Evolutionary conservation across 2,888 invertebrate genomes (phyloP).

Genomic region (Automeris io): DNA sequence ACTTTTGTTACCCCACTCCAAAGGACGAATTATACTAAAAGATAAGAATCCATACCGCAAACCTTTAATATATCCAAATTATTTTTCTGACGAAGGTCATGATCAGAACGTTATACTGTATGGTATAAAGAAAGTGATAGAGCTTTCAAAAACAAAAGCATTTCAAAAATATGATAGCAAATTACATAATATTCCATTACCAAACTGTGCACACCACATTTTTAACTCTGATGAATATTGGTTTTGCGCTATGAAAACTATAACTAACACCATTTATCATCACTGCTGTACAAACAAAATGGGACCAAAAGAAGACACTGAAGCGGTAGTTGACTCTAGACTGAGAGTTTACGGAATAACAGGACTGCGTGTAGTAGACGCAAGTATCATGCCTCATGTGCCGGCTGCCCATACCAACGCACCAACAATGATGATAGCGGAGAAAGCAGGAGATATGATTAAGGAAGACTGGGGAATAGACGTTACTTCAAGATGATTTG

Average conservation of each 20-base stretch:
- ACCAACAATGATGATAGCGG: conserved; percentile 77
- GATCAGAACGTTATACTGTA: conserved; percentile 62
- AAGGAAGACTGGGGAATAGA: conserved; percentile 54
- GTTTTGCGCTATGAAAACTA: conserved; percentile 78
- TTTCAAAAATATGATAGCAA: conserved; percentile 71
- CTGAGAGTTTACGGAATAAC: conserved; percentile 67
- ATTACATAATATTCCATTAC: conserved; percentile 70
- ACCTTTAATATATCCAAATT: conserved; percentile 81
- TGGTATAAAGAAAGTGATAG: conserved; percentile 59
- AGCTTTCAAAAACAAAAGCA: conserved; percentile 65
- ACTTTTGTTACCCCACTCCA: conserved; percentile 79
- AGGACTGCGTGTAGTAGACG: conserved; percentile 73
- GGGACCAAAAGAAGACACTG: conserved; percentile 65
- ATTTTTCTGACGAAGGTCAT: conserved; percentile 78
- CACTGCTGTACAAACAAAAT: conserved; percentile 75
- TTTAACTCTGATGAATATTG: conserved; percentile 81
- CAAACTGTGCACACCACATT: conserved; percentile 70
- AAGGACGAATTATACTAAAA: conserved; percentile 76
- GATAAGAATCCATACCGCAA: conserved; percentile 80
- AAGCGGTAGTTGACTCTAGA: conserved; percentile 71
- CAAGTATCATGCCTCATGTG: conserved; percentile 76
- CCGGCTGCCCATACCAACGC: conserved; percentile 77
- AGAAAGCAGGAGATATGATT: conserved; percentile 75
- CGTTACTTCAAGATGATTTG: not conserved
- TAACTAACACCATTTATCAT: conserved; percentile 74